Conservation (phyloP, 2,797 vertebrate species). For the Amblyraja radiata region DNA sequence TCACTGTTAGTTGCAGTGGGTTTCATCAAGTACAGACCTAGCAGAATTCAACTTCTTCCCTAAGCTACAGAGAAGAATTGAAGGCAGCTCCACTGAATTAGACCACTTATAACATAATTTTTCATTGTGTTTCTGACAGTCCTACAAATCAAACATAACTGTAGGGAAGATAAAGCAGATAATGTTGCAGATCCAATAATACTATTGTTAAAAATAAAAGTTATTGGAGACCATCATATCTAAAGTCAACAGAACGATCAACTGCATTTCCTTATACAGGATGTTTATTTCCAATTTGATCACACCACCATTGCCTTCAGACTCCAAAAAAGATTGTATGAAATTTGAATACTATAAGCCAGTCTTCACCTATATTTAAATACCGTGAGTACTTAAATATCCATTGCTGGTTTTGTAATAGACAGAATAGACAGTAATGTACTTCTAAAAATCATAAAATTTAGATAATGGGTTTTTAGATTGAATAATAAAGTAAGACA, state of each 20-base stretch:
- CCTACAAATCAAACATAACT: slow-evolving; percentile 9
- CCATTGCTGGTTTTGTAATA: neutral
- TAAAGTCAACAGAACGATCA: neutral
- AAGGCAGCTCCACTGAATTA: neutral
- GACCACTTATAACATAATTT: neutral
- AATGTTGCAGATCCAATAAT: neutral
- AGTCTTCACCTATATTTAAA: neutral
- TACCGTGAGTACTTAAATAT: neutral
- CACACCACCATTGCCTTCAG: neutral
- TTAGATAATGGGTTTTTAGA: neutral
- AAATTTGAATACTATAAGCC: neutral
- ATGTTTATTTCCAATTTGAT: neutral
- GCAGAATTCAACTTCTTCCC: neutral
- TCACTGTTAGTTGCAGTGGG: neutral
- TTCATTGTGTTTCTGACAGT: neutral
- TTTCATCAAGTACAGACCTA: neutral
- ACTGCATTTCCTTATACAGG: neutral
- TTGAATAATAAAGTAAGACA: neutral
- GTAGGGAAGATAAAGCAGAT: neutral
- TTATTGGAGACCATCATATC: neutral
- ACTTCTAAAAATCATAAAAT: neutral
- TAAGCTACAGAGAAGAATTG: neutral
- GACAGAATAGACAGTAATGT: neutral
- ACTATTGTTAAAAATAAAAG: neutral
- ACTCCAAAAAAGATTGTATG: neutral